Base-by-base conservation (phyloP, 35 echinoderm and acorn worm species). In the Acanthaster planci region DNA sequence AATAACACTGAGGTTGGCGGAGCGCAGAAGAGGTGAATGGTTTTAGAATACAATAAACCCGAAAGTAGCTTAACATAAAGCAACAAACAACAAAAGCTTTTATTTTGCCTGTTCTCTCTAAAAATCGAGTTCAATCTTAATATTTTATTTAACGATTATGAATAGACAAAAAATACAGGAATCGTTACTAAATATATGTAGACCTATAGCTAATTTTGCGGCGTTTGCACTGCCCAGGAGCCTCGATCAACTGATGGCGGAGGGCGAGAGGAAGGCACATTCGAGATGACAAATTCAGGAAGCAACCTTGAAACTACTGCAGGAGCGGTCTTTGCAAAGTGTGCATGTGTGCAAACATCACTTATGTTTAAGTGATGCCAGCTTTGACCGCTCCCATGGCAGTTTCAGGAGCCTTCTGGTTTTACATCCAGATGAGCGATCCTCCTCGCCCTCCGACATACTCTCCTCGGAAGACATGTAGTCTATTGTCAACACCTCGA, bases 401-500 rank as follows among this genome's bases (percentile, higher is more conserved):
- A 64, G 59, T 31, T 64, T 64, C 12, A 12, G 59, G 7, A 64
- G 59, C 30, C 30, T 14, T 64, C 59, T 14, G 15, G 21, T 22
- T n/a, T 64, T 64, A 0, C 21, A 7, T 21, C 30, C 7, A n/a
- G 9, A 18, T 12, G 9, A 8, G 7, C 12, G 7, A 0, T 0
- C 0, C 1, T 64, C 0, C 1, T 64, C 59, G 7, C 22, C 59
- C 59, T 64, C 59, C 14, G 59, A 64, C 59, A 64, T 0, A 64
- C 59, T 64, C 22, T 64, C 59, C 59, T 64, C 59, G 8, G 59
- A 64, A 26, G 59, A 64, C 59, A 64, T 64, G 30, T 26, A 64
- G 9, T 14, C 12, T 8, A 64, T 64, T n/a, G 59, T 22, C 21
- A 64, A 8, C 21, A 64, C 59, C 59, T 64, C 59, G 14, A 0